Conservation (phyloP, 2,888 invertebrate genomes). For the Cosmorhoe ocellata region DNA sequence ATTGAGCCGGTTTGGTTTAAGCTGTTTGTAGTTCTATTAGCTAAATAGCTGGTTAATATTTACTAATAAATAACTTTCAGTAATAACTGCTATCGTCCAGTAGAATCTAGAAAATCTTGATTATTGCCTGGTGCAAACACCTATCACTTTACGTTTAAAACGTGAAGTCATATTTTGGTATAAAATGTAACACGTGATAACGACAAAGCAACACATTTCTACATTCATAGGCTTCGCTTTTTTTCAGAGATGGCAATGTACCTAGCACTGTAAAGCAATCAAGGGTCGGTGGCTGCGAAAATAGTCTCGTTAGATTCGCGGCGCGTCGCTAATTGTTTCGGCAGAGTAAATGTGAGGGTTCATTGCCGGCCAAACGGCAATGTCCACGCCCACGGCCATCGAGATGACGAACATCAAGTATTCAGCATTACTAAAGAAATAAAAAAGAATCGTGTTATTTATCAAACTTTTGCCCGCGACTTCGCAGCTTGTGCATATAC, state of each 20-base stretch:
- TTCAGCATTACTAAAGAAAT: slow-evolving; percentile 16
- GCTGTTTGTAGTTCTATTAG: slow-evolving; percentile 16
- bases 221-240: background rate
- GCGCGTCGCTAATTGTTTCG: slow-evolving; percentile 73
- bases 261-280: slow-evolving; percentile 24
- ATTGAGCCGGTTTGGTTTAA: slow-evolving; percentile 22
- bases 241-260: background rate
- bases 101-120: too few relatives aligned
- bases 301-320: slow-evolving; percentile 60
- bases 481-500: too few relatives aligned
- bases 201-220: too few relatives aligned
- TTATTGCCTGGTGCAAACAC: too few relatives aligned
- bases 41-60: slow-evolving; percentile 14
- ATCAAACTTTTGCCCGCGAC: too few relatives aligned
- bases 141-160: too few relatives aligned
- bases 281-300: slow-evolving; percentile 44
- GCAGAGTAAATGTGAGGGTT: slow-evolving; percentile 76
- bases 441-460: too few relatives aligned
- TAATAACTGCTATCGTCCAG: background rate
- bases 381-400: slow-evolving; percentile 57
- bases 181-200: too few relatives aligned
- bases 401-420: slow-evolving; percentile 26
- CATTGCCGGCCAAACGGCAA: slow-evolving; percentile 72
- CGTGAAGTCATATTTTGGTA: too few relatives aligned
- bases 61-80: slow-evolving; percentile 7